Evolutionary conservation across 1,140 invertebrate genomes (phyloP), one percentile per base, ranked within the genome.

Genomic region (Drosophila littoralis): DNA sequence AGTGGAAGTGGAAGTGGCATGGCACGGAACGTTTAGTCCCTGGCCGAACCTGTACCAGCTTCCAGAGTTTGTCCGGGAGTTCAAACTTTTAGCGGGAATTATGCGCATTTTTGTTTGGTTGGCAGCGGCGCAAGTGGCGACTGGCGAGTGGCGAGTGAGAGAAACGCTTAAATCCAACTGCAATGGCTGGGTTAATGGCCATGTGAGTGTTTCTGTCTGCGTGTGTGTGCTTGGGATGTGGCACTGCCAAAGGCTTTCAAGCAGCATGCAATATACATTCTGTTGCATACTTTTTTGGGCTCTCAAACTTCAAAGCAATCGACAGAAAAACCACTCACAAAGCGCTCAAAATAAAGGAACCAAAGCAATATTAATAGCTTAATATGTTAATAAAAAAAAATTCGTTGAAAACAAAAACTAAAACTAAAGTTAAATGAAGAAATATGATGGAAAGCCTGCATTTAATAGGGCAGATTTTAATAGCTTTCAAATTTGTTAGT

Each of bases 91-190:
- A 70, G 72, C 73, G 68, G 74, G 83, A 88, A 89, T 88, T 88
- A 88, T 88, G 83, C 83, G 80, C 58, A 89, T 88, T 88, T 88
- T 89, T 89, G 73, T 88, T 84, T 79, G 79, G 79, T 54, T 68
- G 72, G 52, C 48, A 75, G 75, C 78, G 72, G 73, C 33, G 79
- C 60, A 50, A 22, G 46, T 63, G 72, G 48, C 63, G 63, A 75
- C 22, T 54, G 64, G 63, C 45, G 59, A 8, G 42, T 68, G 61
- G 55, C 66, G 59, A 69, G 75, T 64, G 81, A 59, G 79, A 83
- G 58, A 77, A 40, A 38, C 58, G 43, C 52, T 75, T 50, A 75
- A 75, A 63, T 70, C 67, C 51, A 63, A 57, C 72, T 71, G 66
- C 72, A 61, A 50, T 65, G 80, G 71, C 72, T 77, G 66, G 76